phyloP scores from a whole-genome alignment of 2,888 invertebrate genomes.

The Aphodius granarius region DNA sequence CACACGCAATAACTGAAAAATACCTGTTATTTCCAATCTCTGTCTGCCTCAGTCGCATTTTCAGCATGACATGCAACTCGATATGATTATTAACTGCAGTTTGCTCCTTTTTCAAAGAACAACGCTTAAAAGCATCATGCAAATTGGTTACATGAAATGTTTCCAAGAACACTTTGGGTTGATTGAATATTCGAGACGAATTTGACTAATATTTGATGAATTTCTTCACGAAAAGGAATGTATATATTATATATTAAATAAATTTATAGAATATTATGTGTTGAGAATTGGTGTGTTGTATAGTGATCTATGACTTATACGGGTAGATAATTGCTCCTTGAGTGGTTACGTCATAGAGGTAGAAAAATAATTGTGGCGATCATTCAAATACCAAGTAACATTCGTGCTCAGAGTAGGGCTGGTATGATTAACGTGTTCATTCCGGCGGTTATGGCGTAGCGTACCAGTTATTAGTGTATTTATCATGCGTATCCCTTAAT shows the following conservation, averaged over 20 bases:
- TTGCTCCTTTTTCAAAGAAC: not conserved
- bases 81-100: not conserved
- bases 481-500: not conserved
- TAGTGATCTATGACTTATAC: not conserved
- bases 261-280: not conserved
- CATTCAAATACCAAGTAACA: not conserved
- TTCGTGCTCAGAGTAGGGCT: not conserved
- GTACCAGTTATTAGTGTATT: not conserved
- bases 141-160: not conserved
- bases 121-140: not conserved
- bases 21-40: not conserved
- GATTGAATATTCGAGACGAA: too few relatives aligned
- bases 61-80: not conserved
- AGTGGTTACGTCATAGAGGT: not conserved
- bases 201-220: too few relatives aligned
- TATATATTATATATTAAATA: too few relatives aligned
- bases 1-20: not conserved
- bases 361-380: not conserved
- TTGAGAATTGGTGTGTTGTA: not conserved
- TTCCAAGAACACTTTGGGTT: too few relatives aligned
- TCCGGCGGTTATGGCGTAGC: not conserved
- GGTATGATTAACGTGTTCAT: not conserved
- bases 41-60: not conserved
- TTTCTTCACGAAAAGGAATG: too few relatives aligned
- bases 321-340: not conserved